A percentile compares a stretch with the other conserved stretches of the same genome.
Conservation (phyloP, 2,888 invertebrate species). For the Plemyria rubiginata region DNA sequence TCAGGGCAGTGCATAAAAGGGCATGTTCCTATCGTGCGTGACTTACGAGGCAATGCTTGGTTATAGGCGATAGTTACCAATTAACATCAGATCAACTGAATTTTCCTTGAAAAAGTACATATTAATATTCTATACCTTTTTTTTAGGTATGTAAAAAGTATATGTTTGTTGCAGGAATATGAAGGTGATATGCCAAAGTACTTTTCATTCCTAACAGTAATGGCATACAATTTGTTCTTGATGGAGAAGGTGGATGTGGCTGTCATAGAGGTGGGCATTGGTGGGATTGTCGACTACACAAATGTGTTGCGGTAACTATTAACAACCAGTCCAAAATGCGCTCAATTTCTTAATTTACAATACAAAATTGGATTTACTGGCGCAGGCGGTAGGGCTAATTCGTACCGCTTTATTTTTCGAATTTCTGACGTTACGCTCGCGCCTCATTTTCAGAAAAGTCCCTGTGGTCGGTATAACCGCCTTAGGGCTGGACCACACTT, state of each 20-base stretch:
- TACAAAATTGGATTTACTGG: not conserved
- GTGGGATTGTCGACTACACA: slow-evolving; percentile 97
- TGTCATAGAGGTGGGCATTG: slow-evolving; percentile 98
- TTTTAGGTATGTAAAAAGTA: not conserved
- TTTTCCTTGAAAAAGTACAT: no score
- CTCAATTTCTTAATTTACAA: not conserved
- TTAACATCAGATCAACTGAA: no score
- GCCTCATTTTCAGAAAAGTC: slow-evolving; percentile 89
- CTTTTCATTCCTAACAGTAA: slow-evolving; percentile 96
- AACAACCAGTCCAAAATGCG: not conserved
- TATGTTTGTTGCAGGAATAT: slow-evolving; percentile 66
- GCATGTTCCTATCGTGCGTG: no score
- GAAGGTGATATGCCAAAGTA: slow-evolving; percentile 94
- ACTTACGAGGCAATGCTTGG: no score
- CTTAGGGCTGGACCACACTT: slow-evolving; percentile 95
- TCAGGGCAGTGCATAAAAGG: no score
- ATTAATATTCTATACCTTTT: not conserved
- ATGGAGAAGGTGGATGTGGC: slow-evolving; percentile 95
- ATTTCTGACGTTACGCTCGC: no score
- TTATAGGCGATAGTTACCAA: no score
- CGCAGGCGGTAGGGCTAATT: not conserved
- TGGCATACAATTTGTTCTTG: slow-evolving; percentile 95
- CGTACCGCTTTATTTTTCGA: not conserved
- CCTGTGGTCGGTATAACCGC: slow-evolving; percentile 95
- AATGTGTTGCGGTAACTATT: slow-evolving; percentile 91